These are phyloP conservation scores for Tiliacea citrago DNA, from an alignment of 2,888 invertebrate genomes.

Conservation along the genomic window DNA sequence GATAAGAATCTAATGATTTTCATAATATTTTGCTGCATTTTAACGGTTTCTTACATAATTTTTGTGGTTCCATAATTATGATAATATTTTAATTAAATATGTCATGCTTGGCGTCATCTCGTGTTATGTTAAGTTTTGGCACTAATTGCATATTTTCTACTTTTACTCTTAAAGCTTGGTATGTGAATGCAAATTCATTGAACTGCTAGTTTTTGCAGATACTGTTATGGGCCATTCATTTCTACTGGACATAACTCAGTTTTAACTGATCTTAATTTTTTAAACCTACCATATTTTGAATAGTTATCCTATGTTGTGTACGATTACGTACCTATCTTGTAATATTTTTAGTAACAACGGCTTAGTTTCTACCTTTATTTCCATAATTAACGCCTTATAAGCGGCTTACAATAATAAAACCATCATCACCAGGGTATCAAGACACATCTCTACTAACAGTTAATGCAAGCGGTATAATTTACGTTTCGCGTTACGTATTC, in stretches of 20 bases:
- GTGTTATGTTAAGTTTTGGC: neutral
- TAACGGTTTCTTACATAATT: constrained; percentile 10
- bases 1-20: constrained; percentile 14
- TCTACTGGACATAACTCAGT: too few relatives aligned
- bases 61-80: constrained; percentile 15
- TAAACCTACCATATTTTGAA: too few relatives aligned
- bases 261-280: too few relatives aligned
- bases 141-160: constrained; percentile 21
- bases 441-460: constrained; percentile 44
- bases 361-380: neutral
- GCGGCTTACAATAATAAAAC: constrained; percentile 41
- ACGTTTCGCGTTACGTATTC: constrained; percentile 39
- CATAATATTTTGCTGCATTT: constrained; percentile 17
- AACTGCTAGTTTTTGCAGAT: neutral
- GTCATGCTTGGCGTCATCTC: constrained; percentile 16
- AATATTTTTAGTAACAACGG: neutral
- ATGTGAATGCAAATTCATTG: neutral
- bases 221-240: too few relatives aligned
- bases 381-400: constrained; percentile 14
- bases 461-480: constrained; percentile 39
- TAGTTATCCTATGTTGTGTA: too few relatives aligned
- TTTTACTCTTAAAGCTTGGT: neutral
- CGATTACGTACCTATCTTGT: neutral
- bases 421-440: constrained; percentile 48
- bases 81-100: constrained; percentile 29